A percentile compares a stretch with the other conserved stretches of the same genome.
These are phyloP conservation scores for Caenorhabditis parvicauda DNA, from an alignment of 2,888 invertebrate genomes.

Conservation along the genomic window DNA sequence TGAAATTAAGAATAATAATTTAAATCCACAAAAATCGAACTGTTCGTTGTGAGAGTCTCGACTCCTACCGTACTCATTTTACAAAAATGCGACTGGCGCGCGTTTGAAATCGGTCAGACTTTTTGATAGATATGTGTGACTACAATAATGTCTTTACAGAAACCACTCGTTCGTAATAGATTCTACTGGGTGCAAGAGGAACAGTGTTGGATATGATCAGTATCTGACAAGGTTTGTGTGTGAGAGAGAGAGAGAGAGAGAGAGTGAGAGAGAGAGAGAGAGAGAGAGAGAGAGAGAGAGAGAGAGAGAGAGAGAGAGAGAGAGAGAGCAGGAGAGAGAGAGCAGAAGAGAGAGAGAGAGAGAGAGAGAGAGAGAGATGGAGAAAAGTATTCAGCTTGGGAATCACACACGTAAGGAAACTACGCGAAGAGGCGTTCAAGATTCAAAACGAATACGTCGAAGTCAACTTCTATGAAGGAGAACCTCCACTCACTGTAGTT, in stretches of 20 bases:
- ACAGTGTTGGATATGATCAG: no score
- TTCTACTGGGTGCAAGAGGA: no score
- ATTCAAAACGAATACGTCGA: not conserved
- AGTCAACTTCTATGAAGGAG: not conserved
- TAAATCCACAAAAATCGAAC: no score
- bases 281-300: not conserved
- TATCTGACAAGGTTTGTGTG: no score
- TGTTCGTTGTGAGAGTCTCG: no score
- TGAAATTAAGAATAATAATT: no score
- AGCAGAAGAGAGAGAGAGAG: not conserved
- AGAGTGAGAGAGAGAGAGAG: not conserved
- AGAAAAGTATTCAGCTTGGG: slow-evolving; percentile 8
- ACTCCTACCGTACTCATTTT: no score
- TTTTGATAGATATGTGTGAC: no score
- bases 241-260: not conserved
- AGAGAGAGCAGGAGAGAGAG: not conserved
- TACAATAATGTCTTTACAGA: no score
- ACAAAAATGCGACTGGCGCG: no score
- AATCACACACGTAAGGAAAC: slow-evolving; percentile 13
- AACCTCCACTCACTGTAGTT: not conserved
- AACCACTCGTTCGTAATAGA: no score
- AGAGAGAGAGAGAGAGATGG: not conserved
- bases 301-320: slow-evolving; percentile 1
- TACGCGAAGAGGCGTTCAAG: slow-evolving; percentile 6
- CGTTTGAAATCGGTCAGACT: no score